Evolutionary conservation across 1,140 invertebrate genomes (phyloP), one percentile per base, ranked within the genome.

Genomic region (Lordiphosa stackelbergi): DNA sequence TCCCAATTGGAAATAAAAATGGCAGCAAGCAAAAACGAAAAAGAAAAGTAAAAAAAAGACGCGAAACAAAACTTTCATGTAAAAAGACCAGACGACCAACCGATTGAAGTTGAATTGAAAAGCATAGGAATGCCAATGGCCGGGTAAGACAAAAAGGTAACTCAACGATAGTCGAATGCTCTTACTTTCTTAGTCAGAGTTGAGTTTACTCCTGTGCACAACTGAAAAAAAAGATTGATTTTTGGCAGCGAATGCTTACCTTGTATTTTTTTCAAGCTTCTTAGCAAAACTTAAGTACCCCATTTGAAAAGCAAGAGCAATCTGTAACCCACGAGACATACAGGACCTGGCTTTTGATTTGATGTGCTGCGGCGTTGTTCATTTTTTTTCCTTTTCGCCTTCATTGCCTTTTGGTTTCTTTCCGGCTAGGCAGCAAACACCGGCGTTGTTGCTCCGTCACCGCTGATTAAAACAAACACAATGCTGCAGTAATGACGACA

Each of bases 401-500:
- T 60, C 42, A 13, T 8, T 45, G 28, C 24, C 10, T 45, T 45
- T 28, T 28, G 24, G 42, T 28, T 28, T 45, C 42, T 35, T 53
- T 42, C 49, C 34, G 36, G 53, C 58, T 63, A 43, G 46, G 66
- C 53, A 54, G 66, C 74, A 79, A 79, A 79, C 74, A 74, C 81
- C 81, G 70, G 42, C 53, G 61, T 41, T 34, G 38, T 47, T 37
- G 56, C n/a, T 31, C 54, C 64, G 41, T 62, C 63, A 74, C 68
- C 78, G 65, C 77, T 83, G 77, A 83, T 83, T 83, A 83, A 83
- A 83, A 83, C 77, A 83, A 83, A 83, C 77, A 83, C 77, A 83
- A 83, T 83, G 72, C 77, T 61, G 54, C 47, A 71, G 77, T 83
- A 83, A 83, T 83, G 77, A 83, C 78, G 77, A 83, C 77, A 83